Base-by-base conservation (phyloP, 2,113 vertebrate genomes). In the Toxotes chatareus region DNA sequence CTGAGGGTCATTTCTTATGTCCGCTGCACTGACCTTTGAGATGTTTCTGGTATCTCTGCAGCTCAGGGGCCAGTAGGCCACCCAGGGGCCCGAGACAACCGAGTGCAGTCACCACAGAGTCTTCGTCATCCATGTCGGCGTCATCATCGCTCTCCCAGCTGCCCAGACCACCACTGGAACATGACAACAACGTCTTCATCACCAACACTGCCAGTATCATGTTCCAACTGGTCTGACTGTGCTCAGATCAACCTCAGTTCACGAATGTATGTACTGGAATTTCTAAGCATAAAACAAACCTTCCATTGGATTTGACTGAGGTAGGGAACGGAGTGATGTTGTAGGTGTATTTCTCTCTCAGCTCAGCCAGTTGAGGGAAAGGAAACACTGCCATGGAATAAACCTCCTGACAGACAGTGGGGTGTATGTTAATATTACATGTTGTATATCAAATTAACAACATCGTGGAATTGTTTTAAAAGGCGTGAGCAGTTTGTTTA, bases 271-370 rank as follows among this genome's bases (percentile, higher is more conserved):
- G 38, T 40, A 40, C 9, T 9, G 8, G 38, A 40, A 32, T 44
- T 44, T 44, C 42, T 44, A 0, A 7, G 6, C 1, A 38, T 13
- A 46, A 10, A 27, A 84, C 93, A 11, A 42, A 99, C 98, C 97
- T 96, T 82, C 96, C 95, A 76, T 93, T 89, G 36, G 96, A 93
- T 90, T 96, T 98, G 63, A 98, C 96, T 6, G 97, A 88, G 74
- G 96, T 97, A 55, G 98, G 97, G 75, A 99, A 99, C 1, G 98
- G 98, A 67, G 97, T 99, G 74, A 99, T 99, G 91, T 99, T 99
- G 93, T 99, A 99, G 0, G 98, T 99, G 79, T 99, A 99, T 76
- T 99, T 99, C 94, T 99, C 98, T 77, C 98, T 96, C 82, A 99
- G 86, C 92, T 99, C 98, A 9, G 97, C 95, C 93, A 99, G 88